A percentile compares a stretch with the other conserved stretches of the same genome.
phyloP scores from a whole-genome alignment of 2,888 invertebrate species.

The Chrysolina americana region DNA sequence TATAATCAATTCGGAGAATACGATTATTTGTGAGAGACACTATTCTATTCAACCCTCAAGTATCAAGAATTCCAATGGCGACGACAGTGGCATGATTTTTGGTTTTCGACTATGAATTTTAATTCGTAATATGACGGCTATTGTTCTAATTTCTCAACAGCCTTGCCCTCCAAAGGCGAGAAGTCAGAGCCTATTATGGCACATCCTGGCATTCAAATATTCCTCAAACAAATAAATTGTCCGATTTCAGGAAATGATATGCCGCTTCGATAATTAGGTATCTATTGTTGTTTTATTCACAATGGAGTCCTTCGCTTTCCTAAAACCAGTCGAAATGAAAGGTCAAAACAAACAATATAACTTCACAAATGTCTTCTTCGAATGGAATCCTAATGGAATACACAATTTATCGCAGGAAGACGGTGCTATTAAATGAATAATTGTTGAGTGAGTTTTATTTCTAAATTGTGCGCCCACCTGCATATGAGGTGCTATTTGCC shows the following conservation, averaged over 20 bases:
- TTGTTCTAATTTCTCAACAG: slow-evolving; percentile 50
- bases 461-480: neutral
- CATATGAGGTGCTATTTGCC: neutral
- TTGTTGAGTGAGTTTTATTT: neutral
- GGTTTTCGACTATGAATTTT: slow-evolving; percentile 14
- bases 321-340: slow-evolving; percentile 40
- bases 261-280: slow-evolving; percentile 48
- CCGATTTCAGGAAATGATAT: slow-evolving; percentile 52
- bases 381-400: slow-evolving; percentile 23
- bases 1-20: no score
- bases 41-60: neutral
- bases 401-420: slow-evolving; percentile 11
- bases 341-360: slow-evolving; percentile 41
- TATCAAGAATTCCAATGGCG: neutral
- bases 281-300: slow-evolving; percentile 48
- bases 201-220: slow-evolving; percentile 53
- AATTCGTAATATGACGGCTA: slow-evolving; percentile 30
- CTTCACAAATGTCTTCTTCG: slow-evolving; percentile 23
- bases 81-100: slow-evolving; percentile 9
- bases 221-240: slow-evolving; percentile 50
- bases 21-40: no score
- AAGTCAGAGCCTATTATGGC: slow-evolving; percentile 51
- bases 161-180: slow-evolving; percentile 54
- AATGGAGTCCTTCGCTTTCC: slow-evolving; percentile 45
- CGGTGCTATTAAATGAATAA: neutral